Conservation (phyloP, 2,113 vertebrate genomes). For the Megalops atlanticus region DNA sequence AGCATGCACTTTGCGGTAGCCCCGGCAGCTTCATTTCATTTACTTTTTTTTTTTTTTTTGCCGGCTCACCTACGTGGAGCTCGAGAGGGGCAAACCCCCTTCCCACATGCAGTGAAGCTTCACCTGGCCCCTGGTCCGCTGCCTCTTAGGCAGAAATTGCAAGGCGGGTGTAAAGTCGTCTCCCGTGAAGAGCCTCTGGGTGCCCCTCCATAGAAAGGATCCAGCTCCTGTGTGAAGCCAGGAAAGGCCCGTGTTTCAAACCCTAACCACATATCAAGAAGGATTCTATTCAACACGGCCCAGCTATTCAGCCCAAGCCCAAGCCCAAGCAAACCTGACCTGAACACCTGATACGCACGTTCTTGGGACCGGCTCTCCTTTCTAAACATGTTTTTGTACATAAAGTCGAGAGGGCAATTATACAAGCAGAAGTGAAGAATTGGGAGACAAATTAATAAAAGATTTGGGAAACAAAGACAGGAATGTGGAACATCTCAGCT, state of each 20-base stretch:
- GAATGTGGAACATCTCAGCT: too few relatives aligned
- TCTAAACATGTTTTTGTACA: too few relatives aligned
- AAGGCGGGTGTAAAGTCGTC: constrained; percentile 68
- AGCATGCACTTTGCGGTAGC: constrained; percentile 79
- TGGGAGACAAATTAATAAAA: too few relatives aligned
- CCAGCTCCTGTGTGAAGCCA: not conserved
- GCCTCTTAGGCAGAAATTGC: constrained; percentile 72
- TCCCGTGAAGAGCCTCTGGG: constrained; percentile 53
- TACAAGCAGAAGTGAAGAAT: too few relatives aligned
- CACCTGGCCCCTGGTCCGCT: constrained; percentile 72
- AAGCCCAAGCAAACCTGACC: not conserved
- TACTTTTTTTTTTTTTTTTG: constrained; percentile 79
- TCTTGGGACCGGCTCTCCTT: too few relatives aligned
- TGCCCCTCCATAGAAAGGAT: not conserved
- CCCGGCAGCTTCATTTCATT: too few relatives aligned
- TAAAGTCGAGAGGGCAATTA: too few relatives aligned
- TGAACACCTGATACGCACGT: not conserved
- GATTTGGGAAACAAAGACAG: too few relatives aligned
- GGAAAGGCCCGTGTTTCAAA: constrained; percentile 1
- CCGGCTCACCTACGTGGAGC: constrained; percentile 71
- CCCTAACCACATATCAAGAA: not conserved
- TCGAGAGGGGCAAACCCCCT: too few relatives aligned
- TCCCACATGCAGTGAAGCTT: constrained; percentile 77
- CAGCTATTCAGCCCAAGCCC: not conserved
- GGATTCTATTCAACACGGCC: not conserved